Base-by-base conservation (phyloP, 2,797 vertebrate genomes). In the Chaenodraco wilsoni region DNA sequence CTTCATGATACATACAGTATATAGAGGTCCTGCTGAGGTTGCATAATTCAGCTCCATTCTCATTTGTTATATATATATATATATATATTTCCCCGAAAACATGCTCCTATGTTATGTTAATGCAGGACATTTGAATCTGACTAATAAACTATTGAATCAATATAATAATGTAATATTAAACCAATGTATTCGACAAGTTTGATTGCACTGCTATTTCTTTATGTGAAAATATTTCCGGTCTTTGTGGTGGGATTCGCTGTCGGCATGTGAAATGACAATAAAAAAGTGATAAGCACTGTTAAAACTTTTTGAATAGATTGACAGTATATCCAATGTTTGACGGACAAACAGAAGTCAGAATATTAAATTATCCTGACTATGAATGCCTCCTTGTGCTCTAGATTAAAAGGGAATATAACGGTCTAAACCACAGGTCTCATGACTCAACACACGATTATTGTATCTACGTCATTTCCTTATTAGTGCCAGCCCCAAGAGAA, bases 381-480 rank as follows among this genome's bases (percentile, higher is more conserved):
- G 19, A 85, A 80, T 63, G 67, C 44, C 17, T 64, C 43, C 21
- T 58, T 78, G 65, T 61, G 15, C 43, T 79, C 31, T n/a, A 46
- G 43, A 79, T 59, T 21, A 64, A 59, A 59, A 41, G 27, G 16
- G 11, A 64, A 50, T 41, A 11, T 40, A 79, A 62, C 27, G 16
- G 69, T 63, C 46, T 31, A 77, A 88, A 51, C 44, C 68, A 17
- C 37, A 41, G 48, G 65, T 86, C 91, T 87, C 60, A 81, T 89
- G 90, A 91, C 79, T 67, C 56, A 49, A 71, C 84, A 87, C 82
- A 79, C 78, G 76, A 78, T 79, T 58, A 15, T 59, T 76, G 69
- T 45, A 33, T 65, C 46, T 33, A 57, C 19, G 31, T 83, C 45
- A 83, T 74, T 78, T 84, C 64, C 65, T 79, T 45, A 67, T 72